A percentile compares a stretch with the other conserved stretches of the same genome.
Conservation (phyloP, 2,113 vertebrate species). For the Dromas ardeola region DNA sequence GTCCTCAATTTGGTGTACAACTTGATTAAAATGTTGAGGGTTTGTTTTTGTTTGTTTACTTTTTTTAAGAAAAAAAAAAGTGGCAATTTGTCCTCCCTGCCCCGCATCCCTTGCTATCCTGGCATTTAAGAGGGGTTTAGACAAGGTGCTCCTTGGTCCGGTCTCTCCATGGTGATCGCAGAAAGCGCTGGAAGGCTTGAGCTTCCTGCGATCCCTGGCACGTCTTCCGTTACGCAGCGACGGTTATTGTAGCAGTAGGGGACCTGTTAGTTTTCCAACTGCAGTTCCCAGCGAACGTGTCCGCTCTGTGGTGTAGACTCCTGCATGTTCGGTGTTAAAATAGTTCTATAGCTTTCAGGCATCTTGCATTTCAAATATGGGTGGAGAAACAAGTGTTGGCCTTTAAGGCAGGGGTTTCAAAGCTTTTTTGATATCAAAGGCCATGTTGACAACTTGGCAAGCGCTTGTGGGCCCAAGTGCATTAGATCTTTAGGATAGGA, state of each 20-base stretch:
- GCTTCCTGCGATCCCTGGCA: slow-evolving; percentile 65
- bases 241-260: slow-evolving; percentile 65
- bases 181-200: slow-evolving; percentile 63
- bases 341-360: slow-evolving; percentile 63
- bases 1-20: background rate
- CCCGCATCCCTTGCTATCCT: background rate
- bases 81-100: background rate
- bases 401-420: slow-evolving; percentile 58
- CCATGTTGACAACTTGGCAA: slow-evolving; percentile 62
- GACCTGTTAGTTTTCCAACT: slow-evolving; percentile 65
- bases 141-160: slow-evolving; percentile 28
- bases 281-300: slow-evolving; percentile 45
- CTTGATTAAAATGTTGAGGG: background rate
- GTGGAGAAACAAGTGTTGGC: slow-evolving; percentile 47
- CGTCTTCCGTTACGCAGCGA: slow-evolving; percentile 48
- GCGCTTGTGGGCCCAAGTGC: background rate
- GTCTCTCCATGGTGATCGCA: slow-evolving; percentile 1
- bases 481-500: slow-evolving; percentile 41
- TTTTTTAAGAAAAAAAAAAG: background rate
- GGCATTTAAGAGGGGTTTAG: background rate
- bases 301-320: slow-evolving; percentile 18
- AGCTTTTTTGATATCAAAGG: slow-evolving; percentile 50
- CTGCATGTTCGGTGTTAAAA: slow-evolving; percentile 53
- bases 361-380: slow-evolving; percentile 61
- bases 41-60: background rate